Evolutionary conservation across 2,888 invertebrate species (phyloP).

Genomic region (Neuroscelio doddi): DNA sequence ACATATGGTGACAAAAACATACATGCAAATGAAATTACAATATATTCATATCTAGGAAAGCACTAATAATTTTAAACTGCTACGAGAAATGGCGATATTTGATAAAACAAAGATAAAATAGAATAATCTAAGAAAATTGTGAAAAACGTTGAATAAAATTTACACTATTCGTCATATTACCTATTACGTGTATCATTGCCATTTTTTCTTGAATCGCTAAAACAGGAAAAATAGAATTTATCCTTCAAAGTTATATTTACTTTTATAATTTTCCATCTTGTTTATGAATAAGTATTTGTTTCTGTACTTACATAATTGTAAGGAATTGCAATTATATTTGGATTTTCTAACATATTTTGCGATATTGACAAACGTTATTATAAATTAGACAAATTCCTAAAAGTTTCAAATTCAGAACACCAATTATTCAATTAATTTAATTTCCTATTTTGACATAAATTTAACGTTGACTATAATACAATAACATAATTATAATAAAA

Average conservation of each 20-base stretch:
- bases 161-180: slow-evolving; percentile 66
- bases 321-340: too few species aligned
- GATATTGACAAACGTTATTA: too few species aligned
- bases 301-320: background rate
- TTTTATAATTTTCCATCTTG: background rate
- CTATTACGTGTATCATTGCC: slow-evolving; percentile 71
- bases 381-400: too few species aligned
- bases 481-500: too few species aligned
- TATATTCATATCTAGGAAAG: slow-evolving; percentile 26
- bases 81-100: slow-evolving; percentile 24
- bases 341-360: too few species aligned
- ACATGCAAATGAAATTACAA: slow-evolving; percentile 21
- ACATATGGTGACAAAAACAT: slow-evolving; percentile 25
- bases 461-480: too few species aligned
- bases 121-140: slow-evolving; percentile 40
- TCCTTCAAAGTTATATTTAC: slow-evolving; percentile 13
- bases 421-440: too few species aligned
- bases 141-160: slow-evolving; percentile 50
- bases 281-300: background rate
- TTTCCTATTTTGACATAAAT: too few species aligned
- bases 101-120: slow-evolving; percentile 27
- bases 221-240: slow-evolving; percentile 68
- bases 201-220: slow-evolving; percentile 69
- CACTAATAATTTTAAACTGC: slow-evolving; percentile 39
- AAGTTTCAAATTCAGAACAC: too few species aligned